Conservation (phyloP, 2,797 vertebrate genomes). For the Zenarchopterus dispar region DNA sequence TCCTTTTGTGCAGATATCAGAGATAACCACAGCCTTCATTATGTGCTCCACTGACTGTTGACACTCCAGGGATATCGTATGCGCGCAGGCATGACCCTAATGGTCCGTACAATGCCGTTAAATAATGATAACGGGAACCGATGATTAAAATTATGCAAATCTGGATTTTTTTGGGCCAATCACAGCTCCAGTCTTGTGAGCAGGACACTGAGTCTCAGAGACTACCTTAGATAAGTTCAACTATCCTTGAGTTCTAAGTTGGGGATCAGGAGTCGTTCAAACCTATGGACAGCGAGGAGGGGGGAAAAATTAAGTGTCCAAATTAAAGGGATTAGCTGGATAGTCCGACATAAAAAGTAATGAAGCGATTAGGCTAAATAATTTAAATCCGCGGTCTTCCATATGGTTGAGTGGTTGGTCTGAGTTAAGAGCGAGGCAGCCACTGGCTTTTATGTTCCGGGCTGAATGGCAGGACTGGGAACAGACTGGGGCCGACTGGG, state of each 20-base stretch:
- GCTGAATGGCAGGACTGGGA: constrained; percentile 74
- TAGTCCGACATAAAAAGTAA: constrained; percentile 82
- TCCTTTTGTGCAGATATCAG: constrained; percentile 76
- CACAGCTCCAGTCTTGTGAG: constrained; percentile 55
- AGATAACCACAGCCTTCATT: constrained; percentile 77
- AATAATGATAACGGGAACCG: constrained; percentile 76
- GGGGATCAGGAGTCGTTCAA: constrained; percentile 6
- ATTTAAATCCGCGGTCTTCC: constrained; percentile 83
- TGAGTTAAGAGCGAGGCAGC: constrained; percentile 64
- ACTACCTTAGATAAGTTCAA: constrained; percentile 35
- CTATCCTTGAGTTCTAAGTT: constrained; percentile 31
- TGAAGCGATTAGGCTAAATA: constrained; percentile 84
- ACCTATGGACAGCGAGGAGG: constrained; percentile 32
- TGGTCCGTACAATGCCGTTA: constrained; percentile 73
- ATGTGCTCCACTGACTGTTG: constrained; percentile 78
- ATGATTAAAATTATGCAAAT: constrained; percentile 80
- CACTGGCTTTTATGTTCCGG: constrained; percentile 70
- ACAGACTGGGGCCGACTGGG: constrained; percentile 63
- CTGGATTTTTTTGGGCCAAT: constrained; percentile 58
- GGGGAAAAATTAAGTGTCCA: constrained; percentile 63
- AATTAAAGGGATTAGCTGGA: constrained; percentile 79
- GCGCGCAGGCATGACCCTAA: constrained; percentile 77
- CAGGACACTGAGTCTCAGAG: constrained; percentile 28
- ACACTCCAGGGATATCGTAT: constrained; percentile 74
- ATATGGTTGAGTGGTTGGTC: constrained; percentile 81